Conservation (phyloP, 2,113 vertebrate genomes). For the Megaleporinus macrocephalus region DNA sequence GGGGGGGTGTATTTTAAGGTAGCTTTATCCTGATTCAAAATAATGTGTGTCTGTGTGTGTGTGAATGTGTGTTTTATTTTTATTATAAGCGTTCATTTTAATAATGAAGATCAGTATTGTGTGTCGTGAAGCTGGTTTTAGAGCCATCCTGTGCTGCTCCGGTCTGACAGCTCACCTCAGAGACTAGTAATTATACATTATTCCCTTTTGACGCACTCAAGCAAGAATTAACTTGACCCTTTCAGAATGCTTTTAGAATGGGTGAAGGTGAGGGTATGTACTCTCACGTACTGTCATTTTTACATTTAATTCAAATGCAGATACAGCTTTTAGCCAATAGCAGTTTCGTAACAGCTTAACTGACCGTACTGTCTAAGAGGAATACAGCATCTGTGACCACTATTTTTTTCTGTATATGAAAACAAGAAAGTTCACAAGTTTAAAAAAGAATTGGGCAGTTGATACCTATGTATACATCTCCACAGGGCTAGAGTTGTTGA, state of each 20-base stretch:
- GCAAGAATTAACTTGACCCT: slow-evolving; percentile 2
- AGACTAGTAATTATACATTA: slow-evolving; percentile 10
- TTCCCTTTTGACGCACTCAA: background rate
- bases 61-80: too few relatives aligned
- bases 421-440: too few relatives aligned
- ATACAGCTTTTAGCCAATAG: background rate
- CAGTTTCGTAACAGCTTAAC: background rate
- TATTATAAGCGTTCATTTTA: background rate
- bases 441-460: too few relatives aligned
- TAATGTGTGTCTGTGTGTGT: too few relatives aligned
- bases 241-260: background rate
- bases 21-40: too few relatives aligned
- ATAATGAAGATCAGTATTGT: background rate
- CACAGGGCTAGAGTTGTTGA: too few relatives aligned
- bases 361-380: background rate
- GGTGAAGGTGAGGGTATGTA: background rate
- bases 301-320: slow-evolving; percentile 3
- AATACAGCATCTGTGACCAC: too few relatives aligned
- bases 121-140: background rate
- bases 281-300: background rate
- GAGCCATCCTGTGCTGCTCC: too few relatives aligned
- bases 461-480: too few relatives aligned
- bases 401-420: too few relatives aligned
- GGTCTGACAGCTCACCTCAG: background rate
- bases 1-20: too few relatives aligned